Evolutionary conservation across 2,113 vertebrate genomes (phyloP).

Genomic region (Chaenogobius annularis): DNA sequence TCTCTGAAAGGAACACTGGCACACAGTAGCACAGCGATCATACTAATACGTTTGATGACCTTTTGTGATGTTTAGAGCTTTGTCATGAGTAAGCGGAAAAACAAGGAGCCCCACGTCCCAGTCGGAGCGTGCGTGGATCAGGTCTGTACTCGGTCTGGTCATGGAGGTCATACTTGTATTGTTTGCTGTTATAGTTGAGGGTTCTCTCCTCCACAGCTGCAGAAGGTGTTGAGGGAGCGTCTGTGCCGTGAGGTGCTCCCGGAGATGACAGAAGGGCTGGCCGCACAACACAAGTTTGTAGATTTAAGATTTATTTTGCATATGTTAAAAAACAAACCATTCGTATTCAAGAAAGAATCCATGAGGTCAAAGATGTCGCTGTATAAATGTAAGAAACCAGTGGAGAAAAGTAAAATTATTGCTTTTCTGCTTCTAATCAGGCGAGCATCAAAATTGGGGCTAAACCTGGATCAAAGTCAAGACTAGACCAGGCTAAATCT

Average conservation of each 20-base stretch:
- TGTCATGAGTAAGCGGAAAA: slow-evolving; percentile 79
- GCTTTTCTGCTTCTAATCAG: too few relatives aligned
- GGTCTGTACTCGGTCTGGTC: slow-evolving; percentile 71
- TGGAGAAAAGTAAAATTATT: too few relatives aligned
- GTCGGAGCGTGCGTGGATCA: slow-evolving; percentile 80
- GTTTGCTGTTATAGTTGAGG: not conserved
- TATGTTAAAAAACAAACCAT: too few relatives aligned
- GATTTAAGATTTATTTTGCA: not conserved
- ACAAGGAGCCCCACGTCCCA: slow-evolving; percentile 62
- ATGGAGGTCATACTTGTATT: not conserved
- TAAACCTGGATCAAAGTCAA: too few relatives aligned
- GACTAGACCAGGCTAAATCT: too few relatives aligned
- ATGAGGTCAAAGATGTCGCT: too few relatives aligned
- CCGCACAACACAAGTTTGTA: slow-evolving; percentile 87
- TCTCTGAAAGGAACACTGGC: too few relatives aligned
- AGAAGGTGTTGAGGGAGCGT: slow-evolving; percentile 83
- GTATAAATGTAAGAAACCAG: too few relatives aligned
- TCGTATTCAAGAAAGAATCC: too few relatives aligned
- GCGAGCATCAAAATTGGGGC: too few relatives aligned
- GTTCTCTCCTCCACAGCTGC: slow-evolving; percentile 73
- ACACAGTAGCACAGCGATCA: too few relatives aligned
- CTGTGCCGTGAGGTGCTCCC: slow-evolving; percentile 78
- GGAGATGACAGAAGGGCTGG: slow-evolving; percentile 77
- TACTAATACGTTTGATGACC: too few relatives aligned
- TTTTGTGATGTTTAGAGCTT: not conserved